Conservation (phyloP, 92 coral and sea anemone genomes). For the Porites divaricata region DNA sequence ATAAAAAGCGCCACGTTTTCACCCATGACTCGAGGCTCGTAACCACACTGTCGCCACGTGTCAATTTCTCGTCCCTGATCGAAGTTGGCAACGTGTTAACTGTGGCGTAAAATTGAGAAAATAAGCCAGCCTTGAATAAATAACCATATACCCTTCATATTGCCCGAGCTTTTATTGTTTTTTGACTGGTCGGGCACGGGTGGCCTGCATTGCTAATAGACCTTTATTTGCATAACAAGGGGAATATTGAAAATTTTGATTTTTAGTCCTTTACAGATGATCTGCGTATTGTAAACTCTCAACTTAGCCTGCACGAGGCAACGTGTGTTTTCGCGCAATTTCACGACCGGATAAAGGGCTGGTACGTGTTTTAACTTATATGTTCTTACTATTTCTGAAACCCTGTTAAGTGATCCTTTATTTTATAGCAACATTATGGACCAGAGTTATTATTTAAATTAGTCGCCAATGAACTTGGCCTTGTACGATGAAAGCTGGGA, state of each 20-base stretch:
- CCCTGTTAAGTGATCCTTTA: slow-evolving; percentile 21
- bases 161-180: slow-evolving; percentile 47
- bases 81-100: slow-evolving; percentile 41
- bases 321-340: neutral
- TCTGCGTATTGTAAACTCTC: slow-evolving; percentile 21
- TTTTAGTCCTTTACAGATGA: slow-evolving; percentile 26
- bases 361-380: neutral
- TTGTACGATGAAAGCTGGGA: neutral
- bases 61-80: neutral
- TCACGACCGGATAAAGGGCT: slow-evolving; percentile 10
- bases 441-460: slow-evolving; percentile 21
- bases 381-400: neutral
- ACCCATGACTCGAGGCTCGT: slow-evolving; percentile 32
- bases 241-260: slow-evolving; percentile 47
- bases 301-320: slow-evolving; percentile 23
- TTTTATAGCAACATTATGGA: slow-evolving; percentile 23
- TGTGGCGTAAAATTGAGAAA: slow-evolving; percentile 47
- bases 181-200: slow-evolving; percentile 45
- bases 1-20: slow-evolving; percentile 43
- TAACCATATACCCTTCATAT: slow-evolving; percentile 54
- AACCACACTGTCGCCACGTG: slow-evolving; percentile 37
- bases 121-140: slow-evolving; percentile 51
- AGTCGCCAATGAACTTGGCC: slow-evolving; percentile 42
- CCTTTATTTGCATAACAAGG: slow-evolving; percentile 49
- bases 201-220: slow-evolving; percentile 45